These are phyloP conservation scores for Gymnopithys bicolor DNA, from an alignment of 2,797 vertebrate species.

Conservation along the genomic window DNA sequence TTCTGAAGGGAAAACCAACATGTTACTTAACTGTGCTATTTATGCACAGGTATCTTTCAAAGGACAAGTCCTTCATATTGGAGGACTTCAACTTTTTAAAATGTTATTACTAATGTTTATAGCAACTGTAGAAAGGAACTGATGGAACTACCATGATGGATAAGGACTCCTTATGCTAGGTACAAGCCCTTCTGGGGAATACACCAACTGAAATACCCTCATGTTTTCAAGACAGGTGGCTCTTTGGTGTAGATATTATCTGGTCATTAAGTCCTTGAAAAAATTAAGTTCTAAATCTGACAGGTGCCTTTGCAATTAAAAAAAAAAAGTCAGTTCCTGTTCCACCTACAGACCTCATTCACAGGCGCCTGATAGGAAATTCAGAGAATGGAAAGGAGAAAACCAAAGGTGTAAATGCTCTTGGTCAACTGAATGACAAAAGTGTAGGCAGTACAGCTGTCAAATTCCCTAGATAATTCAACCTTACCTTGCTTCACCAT, in stretches of 20 bases:
- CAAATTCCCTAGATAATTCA: constrained; percentile 8
- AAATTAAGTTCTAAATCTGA: background rate
- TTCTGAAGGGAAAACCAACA: background rate
- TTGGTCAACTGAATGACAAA: background rate
- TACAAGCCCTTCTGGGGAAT: background rate
- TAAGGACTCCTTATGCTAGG: background rate
- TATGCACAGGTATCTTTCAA: background rate
- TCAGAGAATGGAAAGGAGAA: background rate
- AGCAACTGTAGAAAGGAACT: background rate
- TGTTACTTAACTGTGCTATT: background rate
- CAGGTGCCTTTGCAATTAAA: background rate
- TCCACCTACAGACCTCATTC: background rate
- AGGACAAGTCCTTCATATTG: background rate
- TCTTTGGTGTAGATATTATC: background rate
- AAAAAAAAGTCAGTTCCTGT: background rate
- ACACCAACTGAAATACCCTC: background rate
- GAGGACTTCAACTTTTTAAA: background rate
- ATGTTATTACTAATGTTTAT: background rate
- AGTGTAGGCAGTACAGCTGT: background rate
- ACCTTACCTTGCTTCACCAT: background rate
- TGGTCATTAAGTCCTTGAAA: background rate
- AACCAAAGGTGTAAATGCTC: background rate
- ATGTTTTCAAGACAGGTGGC: background rate
- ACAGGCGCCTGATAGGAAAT: background rate
- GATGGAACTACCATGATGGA: background rate